These are phyloP conservation scores for Gorilla gorilla DNA, from an alignment of 2,113 vertebrate genomes.

Conservation along the genomic window DNA sequence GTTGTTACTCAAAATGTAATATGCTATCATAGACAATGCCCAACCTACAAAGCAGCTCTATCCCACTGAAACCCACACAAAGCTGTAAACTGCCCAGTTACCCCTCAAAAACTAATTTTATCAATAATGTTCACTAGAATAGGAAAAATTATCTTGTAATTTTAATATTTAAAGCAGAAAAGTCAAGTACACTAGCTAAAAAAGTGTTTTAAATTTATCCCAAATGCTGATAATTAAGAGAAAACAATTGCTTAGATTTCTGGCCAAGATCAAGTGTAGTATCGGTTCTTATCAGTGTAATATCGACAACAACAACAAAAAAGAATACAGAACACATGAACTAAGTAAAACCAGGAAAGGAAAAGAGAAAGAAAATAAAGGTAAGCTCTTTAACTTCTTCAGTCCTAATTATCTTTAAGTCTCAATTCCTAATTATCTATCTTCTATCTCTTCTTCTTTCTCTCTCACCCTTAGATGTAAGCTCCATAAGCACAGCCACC, in stretches of 20 bases:
- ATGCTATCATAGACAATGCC: neutral
- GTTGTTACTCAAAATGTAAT: neutral
- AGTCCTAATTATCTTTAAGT: neutral
- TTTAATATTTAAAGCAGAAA: constrained; percentile 45
- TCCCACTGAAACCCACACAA: neutral
- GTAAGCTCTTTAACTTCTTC: neutral
- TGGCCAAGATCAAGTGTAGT: neutral
- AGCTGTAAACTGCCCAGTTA: neutral
- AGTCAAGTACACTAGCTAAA: neutral
- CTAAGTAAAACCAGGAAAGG: neutral
- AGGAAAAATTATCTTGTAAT: neutral
- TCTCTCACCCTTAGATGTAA: neutral
- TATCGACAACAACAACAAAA: no score
- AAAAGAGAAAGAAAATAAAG: neutral
- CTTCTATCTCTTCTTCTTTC: neutral
- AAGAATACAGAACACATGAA: neutral
- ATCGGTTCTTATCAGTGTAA: neutral
- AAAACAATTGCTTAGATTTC: neutral
- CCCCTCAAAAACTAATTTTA: neutral
- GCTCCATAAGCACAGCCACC: neutral
- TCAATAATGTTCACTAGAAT: neutral
- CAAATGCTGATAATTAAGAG: neutral
- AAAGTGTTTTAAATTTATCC: neutral
- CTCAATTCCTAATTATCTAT: neutral
- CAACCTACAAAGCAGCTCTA: neutral